phyloP scores from a whole-genome alignment of 2,113 vertebrate species.

The Emydura subglobosa region DNA sequence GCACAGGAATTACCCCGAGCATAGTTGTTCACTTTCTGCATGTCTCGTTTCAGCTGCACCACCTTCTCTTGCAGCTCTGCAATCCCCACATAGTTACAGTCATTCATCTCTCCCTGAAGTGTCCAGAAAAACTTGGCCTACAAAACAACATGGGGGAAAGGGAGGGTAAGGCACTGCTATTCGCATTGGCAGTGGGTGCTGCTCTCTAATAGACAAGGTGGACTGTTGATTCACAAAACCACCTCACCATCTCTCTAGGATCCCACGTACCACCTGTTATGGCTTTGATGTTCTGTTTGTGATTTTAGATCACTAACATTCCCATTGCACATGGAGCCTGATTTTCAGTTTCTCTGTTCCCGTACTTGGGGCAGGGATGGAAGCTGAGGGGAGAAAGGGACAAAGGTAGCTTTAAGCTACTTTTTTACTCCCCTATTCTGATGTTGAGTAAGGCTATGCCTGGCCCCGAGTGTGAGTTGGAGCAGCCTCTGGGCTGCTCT shows the following conservation, averaged over 20 bases:
- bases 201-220: not conserved
- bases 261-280: not conserved
- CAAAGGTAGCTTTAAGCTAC: not conserved
- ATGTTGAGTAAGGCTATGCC: not conserved
- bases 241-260: not conserved
- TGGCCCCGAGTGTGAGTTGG: not conserved
- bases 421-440: not conserved
- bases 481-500: not conserved
- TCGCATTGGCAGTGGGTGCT: not conserved
- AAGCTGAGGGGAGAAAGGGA: not conserved
- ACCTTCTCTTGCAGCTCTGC: conserved; percentile 70
- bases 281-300: accelerated
- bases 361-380: not conserved
- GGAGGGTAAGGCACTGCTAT: not conserved
- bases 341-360: not conserved
- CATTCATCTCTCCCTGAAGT: conserved; percentile 74
- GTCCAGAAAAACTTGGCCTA: conserved; percentile 70
- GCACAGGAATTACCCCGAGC: conserved; percentile 48
- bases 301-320: not conserved
- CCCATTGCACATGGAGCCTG: not conserved
- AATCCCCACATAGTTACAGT: conserved; percentile 64
- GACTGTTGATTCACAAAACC: accelerated
- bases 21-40: conserved; percentile 66
- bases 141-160: not conserved
- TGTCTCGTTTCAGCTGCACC: conserved; percentile 59